Evolutionary conservation across 1,140 invertebrate genomes (phyloP), one percentile per base, ranked within the genome.

Genomic region (Cyclina sinensis): DNA sequence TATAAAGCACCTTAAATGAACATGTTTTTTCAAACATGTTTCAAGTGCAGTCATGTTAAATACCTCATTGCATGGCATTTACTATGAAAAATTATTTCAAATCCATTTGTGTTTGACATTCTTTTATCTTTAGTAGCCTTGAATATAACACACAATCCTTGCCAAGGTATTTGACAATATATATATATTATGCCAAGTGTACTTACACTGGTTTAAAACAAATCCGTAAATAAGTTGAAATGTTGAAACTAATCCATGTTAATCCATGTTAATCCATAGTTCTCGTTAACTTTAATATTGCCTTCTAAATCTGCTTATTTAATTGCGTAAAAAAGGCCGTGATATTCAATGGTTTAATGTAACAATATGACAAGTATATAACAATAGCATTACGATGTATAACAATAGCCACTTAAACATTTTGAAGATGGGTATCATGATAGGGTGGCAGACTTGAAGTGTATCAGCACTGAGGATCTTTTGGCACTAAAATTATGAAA

Each of bases 171-270:
- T 70, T 37, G 21, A 70, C 65, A 70, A 18, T 37, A 37, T 21
- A 2, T n/a, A 57, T 57, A 57, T 27, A 18, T 27, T 27, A 57
- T 70, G 65, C 65, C 65, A 70, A 70, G 12, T 37, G 32, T 70
- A 70, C 65, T 39, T 70, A 70, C 65, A 14, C 18, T 30, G 32
- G 27, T 70, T 2, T 37, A 32, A 65, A 70, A 37, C 32, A 39
- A 70, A 39, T 70, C 65, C 65, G 57, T 70, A 70, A 27, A n/a
- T n/a, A n/a, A n/a, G n/a, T n/a, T n/a, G n/a, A n/a, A 37, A 70
- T 37, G 65, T 70, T 39, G 65, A 70, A 70, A 70, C 18, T 70
- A 70, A 70, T 70, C 65, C 32, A 37, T 70, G 37, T 37, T 37
- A 70, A 70, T 39, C 35, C 32, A 70, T 30, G 21, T 12, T 39